Base-by-base conservation (phyloP, 2,888 invertebrate species). In the Cephus nigrinus region DNA sequence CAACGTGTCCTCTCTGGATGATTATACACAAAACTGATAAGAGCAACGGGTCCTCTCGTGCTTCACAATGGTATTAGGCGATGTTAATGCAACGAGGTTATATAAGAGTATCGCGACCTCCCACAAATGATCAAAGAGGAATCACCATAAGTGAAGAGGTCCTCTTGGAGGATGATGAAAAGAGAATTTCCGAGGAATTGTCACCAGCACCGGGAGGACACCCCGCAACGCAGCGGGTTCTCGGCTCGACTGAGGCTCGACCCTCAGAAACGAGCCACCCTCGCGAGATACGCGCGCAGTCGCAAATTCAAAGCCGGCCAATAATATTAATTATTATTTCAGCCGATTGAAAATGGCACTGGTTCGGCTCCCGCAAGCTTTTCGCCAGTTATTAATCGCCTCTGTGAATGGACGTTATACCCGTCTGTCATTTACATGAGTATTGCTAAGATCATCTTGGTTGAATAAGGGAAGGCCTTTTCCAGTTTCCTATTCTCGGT, bases 201-300 rank as follows among this genome's bases (percentile, higher is more conserved):
- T 33, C 71, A 71, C 71, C 34, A 35, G 33, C 34, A 36, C 74
- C 74, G 74, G 74, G 84, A 86, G 84, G 84, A 86, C 80, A 87
- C 84, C 86, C 88, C 85, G 87, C 86, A 84, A 83, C 87, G 89
- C 85, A 87, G 86, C 88, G 89, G 87, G 85, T 84, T 87, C 89
- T 87, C 89, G 88, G 88, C 87, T 85, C 89, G 87, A 89, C 89
- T 89, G 89, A 89, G 84, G 82, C 86, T 84, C 84, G 86, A 83
- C 85, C 86, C 87, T 87, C 88, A 84, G 80, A 85, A 82, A 86
- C 86, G 86, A 86, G 86, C 78, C 76, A 81, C 86, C 86, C 86
- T 84, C 55, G 81, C 77, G 82, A 80, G 71, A 71, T 33, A 35
- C 75, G 78, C 84, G 88, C 88, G 88, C 88, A 89, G 89, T 84